Conservation (phyloP, 2,797 vertebrate genomes). For the Alfaro cultratus region DNA sequence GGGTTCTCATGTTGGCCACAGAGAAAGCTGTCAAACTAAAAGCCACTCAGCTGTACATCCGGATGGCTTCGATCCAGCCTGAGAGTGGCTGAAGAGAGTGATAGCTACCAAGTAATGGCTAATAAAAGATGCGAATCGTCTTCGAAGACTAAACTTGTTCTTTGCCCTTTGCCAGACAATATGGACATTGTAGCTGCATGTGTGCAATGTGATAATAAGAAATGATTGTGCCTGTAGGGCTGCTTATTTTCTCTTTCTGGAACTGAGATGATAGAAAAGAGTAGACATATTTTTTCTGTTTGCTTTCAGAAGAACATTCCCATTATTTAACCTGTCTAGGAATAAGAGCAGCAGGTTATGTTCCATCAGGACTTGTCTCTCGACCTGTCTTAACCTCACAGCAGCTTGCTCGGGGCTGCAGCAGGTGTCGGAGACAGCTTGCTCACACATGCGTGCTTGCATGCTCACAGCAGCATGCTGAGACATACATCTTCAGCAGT, state of each 20-base stretch:
- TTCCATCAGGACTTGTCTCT: constrained; percentile 19
- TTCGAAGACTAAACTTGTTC: constrained; percentile 23
- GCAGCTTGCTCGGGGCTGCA: constrained; percentile 47
- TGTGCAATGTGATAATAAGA: constrained; percentile 36
- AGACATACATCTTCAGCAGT: constrained; percentile 12
- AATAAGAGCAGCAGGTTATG: not conserved
- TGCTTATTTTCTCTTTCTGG: constrained; percentile 34
- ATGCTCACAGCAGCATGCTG: constrained; percentile 22
- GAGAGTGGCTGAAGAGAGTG: constrained; percentile 18
- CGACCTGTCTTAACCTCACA: constrained; percentile 26
- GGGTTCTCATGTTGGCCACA: constrained; percentile 12
- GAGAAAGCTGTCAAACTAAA: constrained; percentile 45
- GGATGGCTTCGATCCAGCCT: constrained; percentile 44
- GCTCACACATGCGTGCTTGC: constrained; percentile 52
- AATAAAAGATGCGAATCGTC: constrained; percentile 36
- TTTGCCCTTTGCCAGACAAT: constrained; percentile 24
- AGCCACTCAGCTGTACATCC: constrained; percentile 36
- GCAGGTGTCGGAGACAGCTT: constrained; percentile 61
- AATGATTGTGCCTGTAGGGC: constrained; percentile 44
- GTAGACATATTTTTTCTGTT: not conserved
- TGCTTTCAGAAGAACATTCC: not conserved
- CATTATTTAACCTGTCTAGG: not conserved
- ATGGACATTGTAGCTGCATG: constrained; percentile 14
- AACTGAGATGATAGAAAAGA: constrained; percentile 2
- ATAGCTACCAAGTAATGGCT: constrained; percentile 20